These are phyloP conservation scores for Mesocricetus auratus DNA, from an alignment of 2,113 vertebrate species.

Conservation along the genomic window DNA sequence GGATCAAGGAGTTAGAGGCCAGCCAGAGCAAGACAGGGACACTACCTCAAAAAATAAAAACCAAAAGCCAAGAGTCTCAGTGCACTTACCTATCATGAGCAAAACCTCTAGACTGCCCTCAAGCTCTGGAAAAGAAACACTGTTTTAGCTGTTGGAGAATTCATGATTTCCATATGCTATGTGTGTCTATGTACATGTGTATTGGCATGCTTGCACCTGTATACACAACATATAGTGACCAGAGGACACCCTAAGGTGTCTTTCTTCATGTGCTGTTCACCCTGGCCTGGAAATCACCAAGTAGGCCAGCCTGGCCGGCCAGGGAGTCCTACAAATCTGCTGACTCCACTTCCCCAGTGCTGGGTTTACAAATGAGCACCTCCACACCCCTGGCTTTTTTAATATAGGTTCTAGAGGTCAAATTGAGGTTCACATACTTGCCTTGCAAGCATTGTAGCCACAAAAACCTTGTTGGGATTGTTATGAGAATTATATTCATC, in stretches of 20 bases:
- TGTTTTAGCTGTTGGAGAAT: not conserved
- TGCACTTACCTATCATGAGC: not conserved
- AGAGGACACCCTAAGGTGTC: not conserved
- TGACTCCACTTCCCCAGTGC: not conserved
- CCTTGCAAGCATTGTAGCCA: not conserved
- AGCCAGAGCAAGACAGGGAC: not conserved
- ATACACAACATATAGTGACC: not conserved
- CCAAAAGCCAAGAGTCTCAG: not conserved
- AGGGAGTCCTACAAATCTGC: not conserved
- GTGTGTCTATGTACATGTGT: not conserved
- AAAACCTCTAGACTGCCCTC: not conserved
- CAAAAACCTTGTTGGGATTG: conserved; percentile 4
- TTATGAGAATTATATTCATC: not conserved
- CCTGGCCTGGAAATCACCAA: not conserved
- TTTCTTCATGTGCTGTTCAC: not conserved
- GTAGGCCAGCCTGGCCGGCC: not conserved
- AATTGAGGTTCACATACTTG: not conserved
- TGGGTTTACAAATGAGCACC: not conserved
- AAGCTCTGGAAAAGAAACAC: not conserved
- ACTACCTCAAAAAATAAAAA: not conserved
- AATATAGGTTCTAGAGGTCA: not conserved
- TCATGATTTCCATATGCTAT: not conserved
- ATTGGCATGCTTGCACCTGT: not conserved
- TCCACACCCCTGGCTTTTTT: not conserved
- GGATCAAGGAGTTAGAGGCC: not conserved